Evolutionary conservation across 2,113 vertebrate species (phyloP).

Genomic region (Pedetes capensis): DNA sequence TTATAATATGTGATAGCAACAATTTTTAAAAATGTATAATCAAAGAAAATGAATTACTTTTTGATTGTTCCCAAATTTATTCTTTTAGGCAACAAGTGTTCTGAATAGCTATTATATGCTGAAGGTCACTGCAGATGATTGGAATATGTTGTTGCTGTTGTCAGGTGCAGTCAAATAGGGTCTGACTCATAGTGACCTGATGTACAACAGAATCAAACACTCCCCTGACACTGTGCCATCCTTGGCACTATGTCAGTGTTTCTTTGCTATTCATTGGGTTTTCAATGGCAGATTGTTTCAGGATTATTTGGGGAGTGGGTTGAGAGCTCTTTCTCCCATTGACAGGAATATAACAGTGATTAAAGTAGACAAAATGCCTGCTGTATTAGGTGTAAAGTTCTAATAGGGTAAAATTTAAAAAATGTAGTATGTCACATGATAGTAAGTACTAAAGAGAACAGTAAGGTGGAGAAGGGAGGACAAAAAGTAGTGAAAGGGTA

Average conservation of each 20-base stretch:
- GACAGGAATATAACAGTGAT: background rate
- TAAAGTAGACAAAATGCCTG: background rate
- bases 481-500: background rate
- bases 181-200: too few species aligned
- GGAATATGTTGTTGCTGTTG: too few species aligned
- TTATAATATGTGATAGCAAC: background rate
- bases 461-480: background rate
- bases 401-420: background rate
- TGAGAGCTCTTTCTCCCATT: too few species aligned
- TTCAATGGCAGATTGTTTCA: too few species aligned
- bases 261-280: too few species aligned
- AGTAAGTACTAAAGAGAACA: constrained; percentile 13
- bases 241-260: too few species aligned
- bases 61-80: background rate
- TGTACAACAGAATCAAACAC: too few species aligned
- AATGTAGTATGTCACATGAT: background rate
- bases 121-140: background rate
- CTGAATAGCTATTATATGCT: background rate
- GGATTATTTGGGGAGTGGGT: too few species aligned
- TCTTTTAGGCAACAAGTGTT: background rate
- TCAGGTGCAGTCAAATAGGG: too few species aligned
- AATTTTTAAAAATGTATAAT: too few species aligned
- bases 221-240: too few species aligned
- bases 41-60: background rate
- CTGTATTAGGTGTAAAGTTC: background rate